Evolutionary conservation across 2,113 vertebrate genomes (phyloP).

Genomic region (Colius striatus): DNA sequence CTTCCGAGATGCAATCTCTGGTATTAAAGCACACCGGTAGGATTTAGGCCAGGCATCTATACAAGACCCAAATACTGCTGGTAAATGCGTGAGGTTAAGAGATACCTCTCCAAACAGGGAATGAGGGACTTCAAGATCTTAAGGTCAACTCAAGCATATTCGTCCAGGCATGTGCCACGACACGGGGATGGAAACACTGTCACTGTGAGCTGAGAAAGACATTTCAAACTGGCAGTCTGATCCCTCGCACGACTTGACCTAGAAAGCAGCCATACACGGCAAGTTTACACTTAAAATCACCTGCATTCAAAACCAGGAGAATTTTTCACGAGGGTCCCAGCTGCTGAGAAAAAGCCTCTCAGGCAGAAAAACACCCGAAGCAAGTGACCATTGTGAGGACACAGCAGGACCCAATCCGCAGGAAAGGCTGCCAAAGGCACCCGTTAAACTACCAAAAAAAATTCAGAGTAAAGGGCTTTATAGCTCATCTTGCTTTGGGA

Average conservation of each 20-base stretch:
- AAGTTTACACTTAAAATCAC: not conserved
- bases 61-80: rapidly evolving
- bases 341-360: not conserved
- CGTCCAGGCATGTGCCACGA: rapidly evolving
- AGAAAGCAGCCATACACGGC: not conserved
- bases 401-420: rapidly evolving
- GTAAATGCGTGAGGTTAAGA: rapidly evolving
- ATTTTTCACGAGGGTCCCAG: not conserved
- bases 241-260: rapidly evolving
- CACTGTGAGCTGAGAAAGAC: rapidly evolving
- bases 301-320: not conserved
- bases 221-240: not conserved
- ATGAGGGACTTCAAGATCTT: too few species aligned
- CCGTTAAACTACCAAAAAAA: not conserved
- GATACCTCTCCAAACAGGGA: rapidly evolving
- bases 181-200: rapidly evolving
- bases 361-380: not conserved
- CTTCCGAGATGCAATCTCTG: not conserved
- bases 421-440: not conserved
- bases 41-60: not conserved
- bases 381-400: not conserved
- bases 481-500: not conserved
- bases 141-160: rapidly evolving
- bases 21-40: not conserved
- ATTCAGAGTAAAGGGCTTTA: not conserved